A percentile compares a stretch with the other conserved stretches of the same genome.
Conservation (phyloP, 1,140 invertebrate genomes). For the Globodera ellingtonae region DNA sequence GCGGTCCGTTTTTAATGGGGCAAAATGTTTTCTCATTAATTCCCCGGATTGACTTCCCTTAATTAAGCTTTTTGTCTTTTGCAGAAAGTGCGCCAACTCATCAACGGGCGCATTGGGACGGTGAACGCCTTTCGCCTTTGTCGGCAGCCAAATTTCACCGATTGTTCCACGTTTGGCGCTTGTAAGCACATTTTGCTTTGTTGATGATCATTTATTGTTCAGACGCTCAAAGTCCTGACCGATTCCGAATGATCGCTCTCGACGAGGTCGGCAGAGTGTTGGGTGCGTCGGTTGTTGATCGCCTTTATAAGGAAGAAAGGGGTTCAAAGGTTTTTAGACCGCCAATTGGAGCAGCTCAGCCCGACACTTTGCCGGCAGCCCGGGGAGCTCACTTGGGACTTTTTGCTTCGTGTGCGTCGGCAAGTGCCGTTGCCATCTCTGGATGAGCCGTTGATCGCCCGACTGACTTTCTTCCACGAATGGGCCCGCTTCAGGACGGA, state of each 20-base stretch:
- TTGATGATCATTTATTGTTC: constrained; percentile 29
- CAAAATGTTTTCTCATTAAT: not conserved
- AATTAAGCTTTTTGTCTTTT: constrained; percentile 8
- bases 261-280: constrained; percentile 52
- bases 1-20: constrained; percentile 35
- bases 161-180: constrained; percentile 54
- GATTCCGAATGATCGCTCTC: constrained; percentile 57
- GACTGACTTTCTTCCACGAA: constrained; percentile 53
- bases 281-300: constrained; percentile 30
- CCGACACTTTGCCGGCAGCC: constrained; percentile 46
- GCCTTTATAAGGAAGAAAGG: too few species aligned
- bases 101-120: constrained; percentile 41
- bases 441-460: constrained; percentile 51
- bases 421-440: constrained; percentile 38
- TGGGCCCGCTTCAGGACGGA: constrained; percentile 45
- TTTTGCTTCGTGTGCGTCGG: constrained; percentile 42
- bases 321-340: constrained; percentile 39
- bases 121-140: constrained; percentile 45
- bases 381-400: constrained; percentile 53
- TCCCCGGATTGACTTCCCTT: not conserved
- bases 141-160: constrained; percentile 54
- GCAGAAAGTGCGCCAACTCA: constrained; percentile 41
- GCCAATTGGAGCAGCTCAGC: constrained; percentile 53
- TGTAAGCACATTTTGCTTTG: constrained; percentile 31
- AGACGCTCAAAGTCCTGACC: constrained; percentile 51